A percentile compares a stretch with the other conserved stretches of the same genome.
These are phyloP conservation scores for Temnothorax ravouxi DNA, from an alignment of 2,888 invertebrate species.

Conservation along the genomic window DNA sequence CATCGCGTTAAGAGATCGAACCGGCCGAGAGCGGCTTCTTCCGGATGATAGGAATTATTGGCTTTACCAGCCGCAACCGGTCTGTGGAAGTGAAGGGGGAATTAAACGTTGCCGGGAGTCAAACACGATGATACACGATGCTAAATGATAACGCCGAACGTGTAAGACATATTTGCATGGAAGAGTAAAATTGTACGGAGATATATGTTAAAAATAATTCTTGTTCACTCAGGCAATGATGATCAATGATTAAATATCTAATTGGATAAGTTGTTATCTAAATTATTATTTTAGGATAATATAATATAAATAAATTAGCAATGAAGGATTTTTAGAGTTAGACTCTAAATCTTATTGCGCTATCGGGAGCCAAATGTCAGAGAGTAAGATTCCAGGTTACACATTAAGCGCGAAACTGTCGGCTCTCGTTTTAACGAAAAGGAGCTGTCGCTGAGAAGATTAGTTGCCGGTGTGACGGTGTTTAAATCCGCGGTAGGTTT, in stretches of 20 bases:
- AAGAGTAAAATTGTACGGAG: neutral
- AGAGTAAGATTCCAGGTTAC: neutral
- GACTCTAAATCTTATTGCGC: neutral
- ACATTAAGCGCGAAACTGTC: constrained; percentile 23
- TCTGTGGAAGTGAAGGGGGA: constrained; percentile 18
- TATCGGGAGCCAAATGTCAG: neutral
- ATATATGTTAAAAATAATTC: neutral
- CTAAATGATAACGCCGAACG: constrained; percentile 14
- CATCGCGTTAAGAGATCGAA: constrained; percentile 59
- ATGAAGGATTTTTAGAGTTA: neutral
- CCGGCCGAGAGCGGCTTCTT: constrained; percentile 54
- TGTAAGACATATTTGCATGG: neutral
- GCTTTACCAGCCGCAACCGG: constrained; percentile 54
- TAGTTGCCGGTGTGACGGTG: constrained; percentile 31
- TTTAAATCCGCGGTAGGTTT: constrained; percentile 44
- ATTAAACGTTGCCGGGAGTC: constrained; percentile 28
- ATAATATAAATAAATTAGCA: neutral
- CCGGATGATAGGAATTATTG: constrained; percentile 63
- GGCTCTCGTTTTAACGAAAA: constrained; percentile 15
- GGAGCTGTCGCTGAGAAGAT: constrained; percentile 25
- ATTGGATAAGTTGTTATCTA: neutral
- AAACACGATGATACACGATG: constrained; percentile 30
- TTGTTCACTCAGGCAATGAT: neutral
- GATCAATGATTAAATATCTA: neutral
- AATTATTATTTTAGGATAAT: neutral